Evolutionary conservation across 2,797 vertebrate species (phyloP), one percentile per base, ranked within the genome.

Genomic region (Xiphorhynchus erythropygius): DNA sequence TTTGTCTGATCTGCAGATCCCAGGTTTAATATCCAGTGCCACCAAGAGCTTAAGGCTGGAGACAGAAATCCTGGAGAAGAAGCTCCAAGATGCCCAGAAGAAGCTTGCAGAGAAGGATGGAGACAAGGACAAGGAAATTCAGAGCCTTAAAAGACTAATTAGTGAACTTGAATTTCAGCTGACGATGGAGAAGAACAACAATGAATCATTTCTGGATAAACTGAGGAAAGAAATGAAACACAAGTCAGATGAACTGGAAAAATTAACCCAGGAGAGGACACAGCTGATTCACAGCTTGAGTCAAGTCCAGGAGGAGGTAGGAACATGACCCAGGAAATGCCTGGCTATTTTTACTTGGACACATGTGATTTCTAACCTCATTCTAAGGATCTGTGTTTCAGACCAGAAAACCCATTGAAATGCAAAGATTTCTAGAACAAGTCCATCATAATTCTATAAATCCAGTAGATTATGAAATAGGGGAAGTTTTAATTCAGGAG

Each of bases 281-380:
- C 97, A 98, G 35, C 97, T 98, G 96, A 97, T 92, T 52, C 97
- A 97, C 95, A 98, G 94, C 18, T 97, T 98, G 70, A 92, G 92
- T 89, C 95, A 96, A 88, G 97, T 98, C 63, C 98, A 98, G 80
- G 96, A 98, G 73, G 98, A 99, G 98, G 99, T 99, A 98, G 64
- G 97, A 90, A n/a, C 65, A 74, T 44, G 35, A 32, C 42, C 1
- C 1, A 62, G 91, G 69, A 91, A 86, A 78, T 62, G 46, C 83
- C 57, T 82, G 74, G 71, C 46, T 92, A 9, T 53, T 92, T 91
- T 89, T 70, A 7, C 10, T 44, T 47, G 33, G n/a, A 53, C 25
- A 32, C 50, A 28, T 24, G 57, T 68, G 76, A 69, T 74, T 56
- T 33, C 81, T 87, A 21, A 41, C 63, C 33, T 46, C 13, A 44